Percentiles rank a stretch among this genome's conserved stretches.
Conservation (phyloP, 2,797 vertebrate genomes). For the Anguilla megastoma region DNA sequence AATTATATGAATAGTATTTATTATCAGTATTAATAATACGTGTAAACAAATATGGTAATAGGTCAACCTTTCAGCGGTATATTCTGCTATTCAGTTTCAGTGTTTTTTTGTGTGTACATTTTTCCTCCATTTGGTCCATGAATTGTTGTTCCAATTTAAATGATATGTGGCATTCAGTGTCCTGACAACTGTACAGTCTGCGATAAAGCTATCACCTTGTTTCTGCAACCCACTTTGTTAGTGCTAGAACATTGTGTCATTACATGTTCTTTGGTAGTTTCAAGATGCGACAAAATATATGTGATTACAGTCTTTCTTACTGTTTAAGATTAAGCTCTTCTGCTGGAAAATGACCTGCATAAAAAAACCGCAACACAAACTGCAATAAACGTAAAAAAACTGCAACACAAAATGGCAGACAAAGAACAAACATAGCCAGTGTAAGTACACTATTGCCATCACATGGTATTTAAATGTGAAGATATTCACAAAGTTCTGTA, state of each 20-base stretch:
- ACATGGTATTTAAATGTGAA: slow-evolving; percentile 6
- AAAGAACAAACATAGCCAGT: not conserved
- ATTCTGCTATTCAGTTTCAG: slow-evolving; percentile 24
- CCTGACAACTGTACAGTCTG: slow-evolving; percentile 13
- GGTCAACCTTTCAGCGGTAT: slow-evolving; percentile 13
- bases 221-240: slow-evolving; percentile 4
- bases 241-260: slow-evolving; percentile 15
- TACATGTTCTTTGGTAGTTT: not conserved
- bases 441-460: not conserved
- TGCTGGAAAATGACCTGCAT: not conserved
- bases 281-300: slow-evolving; percentile 19
- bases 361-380: not conserved
- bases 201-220: not conserved
- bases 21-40: slow-evolving; percentile 5
- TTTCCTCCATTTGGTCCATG: slow-evolving; percentile 1
- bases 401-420: not conserved
- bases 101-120: not conserved
- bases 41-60: not conserved
- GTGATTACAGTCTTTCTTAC: not conserved
- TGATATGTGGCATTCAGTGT: not conserved
- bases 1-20: slow-evolving; percentile 18
- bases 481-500: not conserved
- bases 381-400: not conserved
- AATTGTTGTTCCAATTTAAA: not conserved
- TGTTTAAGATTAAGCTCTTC: not conserved